These are phyloP conservation scores for Lithophane semibrunnea DNA, from an alignment of 2,888 invertebrate genomes.

Conservation along the genomic window DNA sequence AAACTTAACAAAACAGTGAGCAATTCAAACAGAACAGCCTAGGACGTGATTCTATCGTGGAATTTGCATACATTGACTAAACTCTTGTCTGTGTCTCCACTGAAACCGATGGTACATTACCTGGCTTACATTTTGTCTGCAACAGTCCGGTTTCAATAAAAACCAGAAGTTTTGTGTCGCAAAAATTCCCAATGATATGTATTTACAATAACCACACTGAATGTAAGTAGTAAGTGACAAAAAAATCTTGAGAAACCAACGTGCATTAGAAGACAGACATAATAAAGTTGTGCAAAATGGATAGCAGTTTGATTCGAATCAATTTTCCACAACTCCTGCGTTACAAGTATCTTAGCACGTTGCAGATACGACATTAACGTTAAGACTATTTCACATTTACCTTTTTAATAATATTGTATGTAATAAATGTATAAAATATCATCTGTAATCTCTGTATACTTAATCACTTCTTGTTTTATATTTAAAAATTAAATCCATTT, in stretches of 20 bases:
- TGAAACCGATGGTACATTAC: slow-evolving; percentile 47
- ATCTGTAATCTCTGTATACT: slow-evolving; percentile 91
- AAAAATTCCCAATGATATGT: slow-evolving; percentile 85
- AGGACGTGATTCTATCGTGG: slow-evolving; percentile 60
- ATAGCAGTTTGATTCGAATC: slow-evolving; percentile 58
- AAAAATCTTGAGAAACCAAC: slow-evolving; percentile 59
- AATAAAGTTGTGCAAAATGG: slow-evolving; percentile 71
- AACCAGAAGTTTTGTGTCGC: slow-evolving; percentile 68
- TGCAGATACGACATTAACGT: slow-evolving; percentile 84
- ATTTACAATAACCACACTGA: slow-evolving; percentile 84
- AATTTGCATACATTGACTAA: slow-evolving; percentile 48
- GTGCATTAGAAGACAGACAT: slow-evolving; percentile 57
- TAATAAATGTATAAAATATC: slow-evolving; percentile 91
- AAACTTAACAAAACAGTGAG: slow-evolving; percentile 89
- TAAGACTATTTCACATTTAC: slow-evolving; percentile 89
- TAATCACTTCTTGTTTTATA: slow-evolving; percentile 90
- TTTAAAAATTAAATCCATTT: slow-evolving; percentile 91
- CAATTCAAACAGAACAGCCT: slow-evolving; percentile 82
- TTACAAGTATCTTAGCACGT: slow-evolving; percentile 76
- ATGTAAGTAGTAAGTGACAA: slow-evolving; percentile 63
- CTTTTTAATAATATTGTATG: slow-evolving; percentile 89
- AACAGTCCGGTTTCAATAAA: slow-evolving; percentile 65
- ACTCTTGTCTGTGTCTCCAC: slow-evolving; percentile 40
- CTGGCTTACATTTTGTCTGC: slow-evolving; percentile 37
- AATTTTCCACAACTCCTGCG: slow-evolving; percentile 72